Evolutionary conservation across 2,888 invertebrate species (phyloP).

Genomic region (Serrognathus titanus): DNA sequence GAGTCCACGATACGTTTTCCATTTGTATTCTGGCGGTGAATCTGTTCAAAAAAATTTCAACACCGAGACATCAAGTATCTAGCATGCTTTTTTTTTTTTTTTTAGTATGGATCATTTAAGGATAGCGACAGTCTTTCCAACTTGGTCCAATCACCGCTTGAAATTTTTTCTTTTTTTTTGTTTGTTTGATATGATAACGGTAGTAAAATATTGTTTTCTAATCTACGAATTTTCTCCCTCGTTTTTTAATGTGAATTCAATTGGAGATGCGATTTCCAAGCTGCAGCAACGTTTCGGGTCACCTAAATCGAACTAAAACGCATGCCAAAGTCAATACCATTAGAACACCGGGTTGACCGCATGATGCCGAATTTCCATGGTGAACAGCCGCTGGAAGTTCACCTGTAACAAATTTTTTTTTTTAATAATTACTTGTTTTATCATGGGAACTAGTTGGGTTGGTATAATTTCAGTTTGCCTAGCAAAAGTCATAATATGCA

Average conservation of each 20-base stretch:
- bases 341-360: constrained; percentile 17
- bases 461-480: too few species aligned
- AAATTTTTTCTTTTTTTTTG: constrained; percentile 12
- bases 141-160: constrained; percentile 28
- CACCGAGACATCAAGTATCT: not conserved
- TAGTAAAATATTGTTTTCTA: constrained; percentile 26
- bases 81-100: not conserved
- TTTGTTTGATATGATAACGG: constrained; percentile 26
- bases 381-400: constrained; percentile 43
- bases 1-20: not conserved
- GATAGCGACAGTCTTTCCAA: constrained; percentile 23
- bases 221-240: constrained; percentile 19
- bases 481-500: too few species aligned
- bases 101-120: not conserved
- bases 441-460: too few species aligned
- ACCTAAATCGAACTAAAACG: constrained; percentile 26
- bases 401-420: constrained; percentile 29
- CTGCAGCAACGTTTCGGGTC: constrained; percentile 20
- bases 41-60: not conserved
- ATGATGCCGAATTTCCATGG: constrained; percentile 31
- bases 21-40: not conserved
- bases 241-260: constrained; percentile 7
- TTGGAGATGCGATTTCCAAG: not conserved
- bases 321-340: constrained; percentile 23
- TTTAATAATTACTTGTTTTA: too few species aligned